These are phyloP conservation scores for Smittia aterrima DNA, from an alignment of 2,888 invertebrate genomes.

Conservation along the genomic window DNA sequence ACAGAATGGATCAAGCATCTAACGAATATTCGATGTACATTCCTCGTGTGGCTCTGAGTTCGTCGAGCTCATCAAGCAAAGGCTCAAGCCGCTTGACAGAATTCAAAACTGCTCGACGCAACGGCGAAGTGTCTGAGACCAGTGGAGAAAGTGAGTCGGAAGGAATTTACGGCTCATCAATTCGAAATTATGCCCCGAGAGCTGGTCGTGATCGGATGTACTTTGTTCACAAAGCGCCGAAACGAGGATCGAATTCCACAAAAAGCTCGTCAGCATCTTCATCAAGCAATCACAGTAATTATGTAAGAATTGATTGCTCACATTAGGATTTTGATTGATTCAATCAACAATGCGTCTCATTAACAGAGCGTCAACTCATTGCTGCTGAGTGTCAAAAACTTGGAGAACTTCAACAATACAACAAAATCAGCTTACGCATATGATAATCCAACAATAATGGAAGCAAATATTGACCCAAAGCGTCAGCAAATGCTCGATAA, in stretches of 20 bases:
- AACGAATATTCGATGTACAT: slow-evolving; percentile 26
- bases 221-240: slow-evolving; percentile 20
- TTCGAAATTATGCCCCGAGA: background rate
- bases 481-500: slow-evolving; percentile 22
- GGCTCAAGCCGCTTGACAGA: background rate
- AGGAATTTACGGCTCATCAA: slow-evolving; percentile 23
- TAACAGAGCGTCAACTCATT: slow-evolving; percentile 24
- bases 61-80: slow-evolving; percentile 28
- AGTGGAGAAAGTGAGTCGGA: slow-evolving; percentile 22
- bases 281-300: slow-evolving; percentile 30
- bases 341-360: background rate
- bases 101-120: background rate
- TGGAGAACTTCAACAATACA: slow-evolving; percentile 21
- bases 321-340: background rate
- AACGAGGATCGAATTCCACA: background rate
- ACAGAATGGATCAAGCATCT: background rate
- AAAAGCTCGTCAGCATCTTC: slow-evolving; percentile 22
- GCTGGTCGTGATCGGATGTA: slow-evolving; percentile 2
- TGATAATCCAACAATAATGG: background rate
- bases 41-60: slow-evolving; percentile 6
- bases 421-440: background rate
- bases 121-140: background rate
- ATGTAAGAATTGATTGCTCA: slow-evolving; percentile 2
- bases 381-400: slow-evolving; percentile 20
- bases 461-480: background rate